phyloP scores from a whole-genome alignment of 2,888 invertebrate genomes.

The Aricia artaxerxes region DNA sequence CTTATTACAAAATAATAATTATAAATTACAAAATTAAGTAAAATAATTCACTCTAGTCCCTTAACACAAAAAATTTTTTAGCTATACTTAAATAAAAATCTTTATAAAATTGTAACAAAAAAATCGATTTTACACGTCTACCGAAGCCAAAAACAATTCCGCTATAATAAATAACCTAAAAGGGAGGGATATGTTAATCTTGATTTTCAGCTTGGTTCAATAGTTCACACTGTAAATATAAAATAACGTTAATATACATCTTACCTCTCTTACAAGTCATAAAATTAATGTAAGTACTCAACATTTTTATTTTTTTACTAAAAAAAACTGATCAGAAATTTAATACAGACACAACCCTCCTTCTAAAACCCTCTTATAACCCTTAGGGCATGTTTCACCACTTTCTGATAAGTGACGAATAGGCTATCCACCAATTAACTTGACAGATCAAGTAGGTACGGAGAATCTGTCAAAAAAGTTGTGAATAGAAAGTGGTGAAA shows the following conservation, averaged over 20 bases:
- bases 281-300: background rate
- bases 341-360: too few relatives aligned
- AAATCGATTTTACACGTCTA: background rate
- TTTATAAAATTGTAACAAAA: background rate
- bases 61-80: background rate
- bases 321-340: conserved; percentile 24
- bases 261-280: background rate
- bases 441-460: too few relatives aligned
- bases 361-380: too few relatives aligned
- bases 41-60: background rate
- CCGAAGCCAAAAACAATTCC: background rate
- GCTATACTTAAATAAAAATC: background rate
- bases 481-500: too few relatives aligned
- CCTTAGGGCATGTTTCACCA: too few relatives aligned
- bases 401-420: too few relatives aligned
- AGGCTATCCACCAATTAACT: too few relatives aligned
- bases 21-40: too few relatives aligned
- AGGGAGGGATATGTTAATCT: conserved; percentile 20
- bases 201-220: conserved; percentile 47
- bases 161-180: background rate
- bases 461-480: too few relatives aligned
- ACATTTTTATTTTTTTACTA: background rate
- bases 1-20: background rate
- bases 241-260: background rate
- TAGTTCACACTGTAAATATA: conserved; percentile 57